Base-by-base conservation (phyloP, 35 echinoderm and acorn worm genomes). In the Apostichopus japonicus region DNA sequence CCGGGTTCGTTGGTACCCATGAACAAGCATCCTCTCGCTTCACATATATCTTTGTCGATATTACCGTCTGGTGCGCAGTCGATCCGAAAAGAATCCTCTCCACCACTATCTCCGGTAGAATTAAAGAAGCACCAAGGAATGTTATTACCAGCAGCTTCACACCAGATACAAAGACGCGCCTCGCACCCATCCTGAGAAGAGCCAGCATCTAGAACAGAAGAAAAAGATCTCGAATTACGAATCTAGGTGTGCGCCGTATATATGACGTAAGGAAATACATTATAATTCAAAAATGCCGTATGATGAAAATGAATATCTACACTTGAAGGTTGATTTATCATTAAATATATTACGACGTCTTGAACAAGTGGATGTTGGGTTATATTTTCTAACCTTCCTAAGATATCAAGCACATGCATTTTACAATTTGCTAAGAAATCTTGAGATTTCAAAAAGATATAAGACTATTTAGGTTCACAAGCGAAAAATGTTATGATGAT, bases 91-190 rank as follows among this genome's bases (percentile, higher is more conserved):
- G 84, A 79, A 56, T 96, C 95, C 21, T 91, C 59, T 56, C 77
- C 95, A 1, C 77, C 52, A 24, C 77, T 62, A 27, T 92, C 95
- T 16, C 92, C 87, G 23, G 92, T 94, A 53, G 90, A 90, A 53
- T 96, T 94, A 70, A 95, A 98, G 92, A 95, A 98, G 79, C 96
- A 98, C 92, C 94, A 96, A 24, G 96, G 96, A 0, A 91, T 76
- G 6, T 92, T 91, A 17, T 63, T 14, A 5, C 59, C 54, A 77
- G 21, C 71, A 16, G 92, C 44, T 24, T 91, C 83, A 59, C 92
- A 93, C 94, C 94, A 98, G 33, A 94, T 55, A 71, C 96, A 98
- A 21, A 83, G 88, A 4, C 94, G 94, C 5, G 78, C 94, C n/a
- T 83, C 77, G 57, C 96, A 98, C 17, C 7, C 10, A 5, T 83